A percentile compares a stretch with the other conserved stretches of the same genome.
Conservation (phyloP, 2,888 invertebrate genomes). For the Drosophila lacicola region DNA sequence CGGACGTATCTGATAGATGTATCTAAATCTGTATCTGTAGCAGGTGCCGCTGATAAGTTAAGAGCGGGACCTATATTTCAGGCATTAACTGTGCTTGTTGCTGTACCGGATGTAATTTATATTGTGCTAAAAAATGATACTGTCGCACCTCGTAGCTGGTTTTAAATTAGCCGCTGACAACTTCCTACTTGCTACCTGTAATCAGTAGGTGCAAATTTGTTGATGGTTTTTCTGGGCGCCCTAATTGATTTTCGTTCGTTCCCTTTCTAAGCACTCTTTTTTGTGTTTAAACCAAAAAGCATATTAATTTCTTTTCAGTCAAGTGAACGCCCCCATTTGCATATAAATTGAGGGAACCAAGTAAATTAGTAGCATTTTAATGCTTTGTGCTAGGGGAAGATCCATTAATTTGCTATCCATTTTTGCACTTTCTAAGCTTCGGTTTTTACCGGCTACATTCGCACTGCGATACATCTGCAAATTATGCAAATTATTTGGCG, state of each 20-base stretch:
- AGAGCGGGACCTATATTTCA: constrained; percentile 22
- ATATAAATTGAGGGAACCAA: constrained; percentile 51
- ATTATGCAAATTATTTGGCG: constrained; percentile 70
- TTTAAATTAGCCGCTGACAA: constrained; percentile 24
- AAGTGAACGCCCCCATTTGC: constrained; percentile 66
- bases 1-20: constrained; percentile 43
- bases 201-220: constrained; percentile 10
- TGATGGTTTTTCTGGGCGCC: constrained; percentile 51
- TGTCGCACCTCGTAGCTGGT: constrained; percentile 24
- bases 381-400: constrained; percentile 21
- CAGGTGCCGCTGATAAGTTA: constrained; percentile 22
- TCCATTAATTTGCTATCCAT: constrained; percentile 24
- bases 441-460: constrained; percentile 32
- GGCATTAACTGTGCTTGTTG: not conserved
- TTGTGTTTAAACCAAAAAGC: not conserved
- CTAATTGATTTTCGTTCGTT: constrained; percentile 51
- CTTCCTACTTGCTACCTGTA: constrained; percentile 52
- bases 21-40: constrained; percentile 7
- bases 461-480: constrained; percentile 65
- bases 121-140: constrained; percentile 26
- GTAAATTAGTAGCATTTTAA: constrained; percentile 50
- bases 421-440: constrained; percentile 20
- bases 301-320: constrained; percentile 13
- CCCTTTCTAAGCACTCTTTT: not conserved
- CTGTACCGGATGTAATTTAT: constrained; percentile 54